Evolutionary conservation across 2,113 vertebrate genomes (phyloP).

Genomic region (Panthera leo): DNA sequence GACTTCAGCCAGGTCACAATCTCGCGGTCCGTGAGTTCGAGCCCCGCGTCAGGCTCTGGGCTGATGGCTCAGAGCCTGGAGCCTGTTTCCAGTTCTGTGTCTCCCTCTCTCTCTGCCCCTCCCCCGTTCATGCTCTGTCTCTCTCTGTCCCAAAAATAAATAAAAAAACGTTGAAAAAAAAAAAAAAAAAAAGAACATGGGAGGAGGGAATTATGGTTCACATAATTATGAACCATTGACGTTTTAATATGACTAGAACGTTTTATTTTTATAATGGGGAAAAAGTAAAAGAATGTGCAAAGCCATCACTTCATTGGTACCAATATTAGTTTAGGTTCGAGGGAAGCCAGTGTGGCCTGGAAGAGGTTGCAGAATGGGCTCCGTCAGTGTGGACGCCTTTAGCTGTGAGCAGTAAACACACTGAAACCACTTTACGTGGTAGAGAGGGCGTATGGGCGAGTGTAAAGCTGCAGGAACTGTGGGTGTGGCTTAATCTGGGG

Average conservation of each 20-base stretch:
- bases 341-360: background rate
- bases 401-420: background rate
- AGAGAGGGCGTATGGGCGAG: background rate
- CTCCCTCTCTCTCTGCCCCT: too few relatives aligned
- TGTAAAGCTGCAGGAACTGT: rapidly evolving
- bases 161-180: too few relatives aligned
- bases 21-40: too few relatives aligned
- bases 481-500: background rate
- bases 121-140: too few relatives aligned
- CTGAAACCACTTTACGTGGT: background rate
- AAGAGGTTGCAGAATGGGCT: background rate
- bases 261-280: background rate
- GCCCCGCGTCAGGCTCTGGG: too few relatives aligned
- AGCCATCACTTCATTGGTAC: background rate
- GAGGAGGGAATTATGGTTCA: background rate
- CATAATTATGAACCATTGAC: background rate
- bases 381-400: rapidly evolving
- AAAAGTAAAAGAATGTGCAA: background rate
- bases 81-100: too few relatives aligned
- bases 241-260: background rate
- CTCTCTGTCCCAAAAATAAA: too few relatives aligned
- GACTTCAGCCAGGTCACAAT: too few relatives aligned
- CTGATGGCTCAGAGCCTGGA: too few relatives aligned
- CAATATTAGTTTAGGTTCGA: background rate
- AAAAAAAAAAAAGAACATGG: too few relatives aligned